Evolutionary conservation across 1,140 invertebrate genomes (phyloP), one percentile per base, ranked within the genome.

Genomic region (Leucophenga varia): DNA sequence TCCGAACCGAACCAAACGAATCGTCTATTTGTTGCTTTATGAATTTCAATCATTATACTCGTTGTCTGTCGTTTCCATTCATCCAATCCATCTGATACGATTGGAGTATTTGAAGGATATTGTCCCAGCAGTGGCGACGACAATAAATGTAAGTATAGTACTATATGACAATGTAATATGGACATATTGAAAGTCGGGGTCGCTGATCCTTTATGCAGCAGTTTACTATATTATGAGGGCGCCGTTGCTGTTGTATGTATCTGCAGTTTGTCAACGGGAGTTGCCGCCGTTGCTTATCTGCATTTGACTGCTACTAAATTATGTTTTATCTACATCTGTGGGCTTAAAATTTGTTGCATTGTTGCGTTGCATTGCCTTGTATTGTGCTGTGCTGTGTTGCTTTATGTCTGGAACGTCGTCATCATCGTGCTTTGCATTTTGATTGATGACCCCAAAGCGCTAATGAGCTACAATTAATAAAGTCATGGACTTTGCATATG

Each of bases 391-490:
- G 13, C 36, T n/a, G n/a, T n/a, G n/a, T n/a, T n/a, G n/a, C n/a
- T n/a, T n/a, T 54, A 39, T 47, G 45, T 43, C 35, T 46, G 14
- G 17, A 21, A 42, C 50, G 45, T 44, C 51, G n/a, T 50, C 16
- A 37, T 13, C 35, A 7, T 13, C 3, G 16, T 16, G 35, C 14
- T 16, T 7, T 37, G 35, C 35, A 37, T 37, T 37, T 63, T 68
- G 63, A 67, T 67, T 55, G 64, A 67, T 67, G 63, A 61, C 50
- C 54, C 37, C 54, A 21, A 51, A 63, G 59, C 63, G 63, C 63
- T 67, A 67, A 67, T 67, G 63, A 67, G 63, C 56, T 49, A 63
- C 63, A 67, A 67, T 67, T 67, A 67, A 67, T 67, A 67, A 67
- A 67, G 63, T 61, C 63, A 67, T 59, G 59, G 59, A 67, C 63